Percentiles rank a stretch among this genome's conserved stretches.
Conservation (phyloP, 2,888 invertebrate genomes). For the Lasioglossum oenotherae region DNA sequence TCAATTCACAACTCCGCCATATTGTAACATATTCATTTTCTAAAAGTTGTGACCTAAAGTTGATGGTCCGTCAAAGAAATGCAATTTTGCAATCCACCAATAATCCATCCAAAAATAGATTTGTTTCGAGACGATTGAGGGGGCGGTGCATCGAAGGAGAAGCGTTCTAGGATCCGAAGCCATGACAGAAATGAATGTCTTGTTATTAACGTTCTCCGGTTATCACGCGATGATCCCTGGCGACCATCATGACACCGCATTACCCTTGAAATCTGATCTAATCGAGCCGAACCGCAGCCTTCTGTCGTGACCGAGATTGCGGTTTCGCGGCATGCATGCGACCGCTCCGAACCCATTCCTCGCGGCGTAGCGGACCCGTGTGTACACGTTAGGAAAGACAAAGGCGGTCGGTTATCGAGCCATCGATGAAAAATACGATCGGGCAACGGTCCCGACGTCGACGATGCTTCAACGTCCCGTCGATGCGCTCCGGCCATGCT, state of each 20-base stretch:
- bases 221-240: slow-evolving; percentile 26
- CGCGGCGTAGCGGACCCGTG: background rate
- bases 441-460: slow-evolving; percentile 13
- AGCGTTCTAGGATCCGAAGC: background rate
- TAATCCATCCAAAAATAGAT: background rate
- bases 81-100: too few species aligned
- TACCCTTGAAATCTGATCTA: slow-evolving; percentile 63
- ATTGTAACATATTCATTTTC: too few species aligned
- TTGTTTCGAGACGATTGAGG: background rate
- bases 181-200: background rate
- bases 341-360: slow-evolving; percentile 17
- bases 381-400: slow-evolving; percentile 55
- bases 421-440: slow-evolving; percentile 58
- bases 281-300: slow-evolving; percentile 57
- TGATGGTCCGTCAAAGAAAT: too few species aligned
- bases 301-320: slow-evolving; percentile 57
- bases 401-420: slow-evolving; percentile 57
- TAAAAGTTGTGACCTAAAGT: too few species aligned
- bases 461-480: slow-evolving; percentile 55
- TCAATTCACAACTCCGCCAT: too few species aligned
- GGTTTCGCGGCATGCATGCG: slow-evolving; percentile 55
- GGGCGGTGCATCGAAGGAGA: background rate
- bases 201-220: background rate
- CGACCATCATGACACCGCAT: slow-evolving; percentile 33
- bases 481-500: slow-evolving; percentile 44